phyloP scores from a whole-genome alignment of 2,113 vertebrate genomes.

The Oceanodroma tethys region DNA sequence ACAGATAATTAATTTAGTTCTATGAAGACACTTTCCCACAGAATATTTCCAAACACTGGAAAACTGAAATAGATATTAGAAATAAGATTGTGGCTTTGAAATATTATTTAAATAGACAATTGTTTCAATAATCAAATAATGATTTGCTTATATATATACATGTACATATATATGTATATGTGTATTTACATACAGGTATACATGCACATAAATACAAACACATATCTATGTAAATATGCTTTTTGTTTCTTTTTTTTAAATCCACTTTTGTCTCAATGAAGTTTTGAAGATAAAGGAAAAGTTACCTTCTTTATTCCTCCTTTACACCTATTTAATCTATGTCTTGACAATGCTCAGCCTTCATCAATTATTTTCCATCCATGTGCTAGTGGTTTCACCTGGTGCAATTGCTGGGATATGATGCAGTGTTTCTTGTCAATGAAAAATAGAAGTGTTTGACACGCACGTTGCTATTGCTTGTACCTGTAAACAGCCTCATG shows the following conservation, averaged over 20 bases:
- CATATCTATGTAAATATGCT: rapidly evolving
- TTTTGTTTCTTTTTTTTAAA: neutral
- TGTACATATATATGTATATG: too few relatives aligned
- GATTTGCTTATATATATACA: rapidly evolving
- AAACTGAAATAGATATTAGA: neutral
- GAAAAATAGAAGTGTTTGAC: neutral
- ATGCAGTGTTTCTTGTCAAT: neutral
- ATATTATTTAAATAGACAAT: neutral
- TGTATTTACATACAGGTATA: neutral
- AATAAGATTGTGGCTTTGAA: neutral
- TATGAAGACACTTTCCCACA: neutral
- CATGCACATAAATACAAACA: neutral
- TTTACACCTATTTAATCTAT: neutral
- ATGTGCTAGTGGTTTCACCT: neutral
- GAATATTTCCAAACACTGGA: neutral
- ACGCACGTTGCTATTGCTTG: neutral
- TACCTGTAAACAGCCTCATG: neutral
- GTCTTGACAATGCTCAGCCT: neutral
- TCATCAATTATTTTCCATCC: neutral
- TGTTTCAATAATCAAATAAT: neutral
- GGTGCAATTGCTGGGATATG: neutral
- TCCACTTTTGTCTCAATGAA: neutral
- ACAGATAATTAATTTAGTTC: neutral
- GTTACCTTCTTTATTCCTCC: neutral
- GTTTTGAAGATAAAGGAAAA: neutral